Conservation (phyloP, 1,140 invertebrate species). For the Penaeus vannamei region DNA sequence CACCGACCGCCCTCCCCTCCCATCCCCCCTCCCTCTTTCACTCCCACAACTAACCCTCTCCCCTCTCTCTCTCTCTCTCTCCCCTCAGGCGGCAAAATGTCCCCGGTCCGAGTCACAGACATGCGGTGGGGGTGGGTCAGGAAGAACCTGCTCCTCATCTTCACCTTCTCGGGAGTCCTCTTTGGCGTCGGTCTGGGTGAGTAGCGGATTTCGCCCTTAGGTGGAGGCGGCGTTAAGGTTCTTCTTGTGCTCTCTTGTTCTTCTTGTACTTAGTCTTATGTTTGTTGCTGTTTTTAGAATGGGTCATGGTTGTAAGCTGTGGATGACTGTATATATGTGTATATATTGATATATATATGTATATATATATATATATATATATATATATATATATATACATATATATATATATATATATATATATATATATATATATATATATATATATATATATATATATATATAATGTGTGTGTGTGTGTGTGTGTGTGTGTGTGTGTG, state of each 20-base stretch:
- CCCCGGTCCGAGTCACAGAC: constrained; percentile 62
- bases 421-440: constrained; percentile 16
- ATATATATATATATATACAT: constrained; percentile 2
- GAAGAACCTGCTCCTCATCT: constrained; percentile 83
- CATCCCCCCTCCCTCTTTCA: not conserved
- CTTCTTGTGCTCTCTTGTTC: too few species aligned
- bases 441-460: constrained; percentile 9
- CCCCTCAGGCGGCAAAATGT: constrained; percentile 59
- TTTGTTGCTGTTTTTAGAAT: too few species aligned
- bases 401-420: constrained; percentile 16
- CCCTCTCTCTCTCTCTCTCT: not conserved
- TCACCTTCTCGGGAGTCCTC: constrained; percentile 84
- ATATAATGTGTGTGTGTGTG: constrained; percentile 16
- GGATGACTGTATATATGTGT: not conserved
- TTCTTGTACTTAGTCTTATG: too few species aligned
- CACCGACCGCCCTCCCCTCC: not conserved
- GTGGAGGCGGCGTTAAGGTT: too few species aligned
- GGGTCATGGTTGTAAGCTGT: not conserved
- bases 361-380: constrained; percentile 16
- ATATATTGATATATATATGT: too few species aligned
- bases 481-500: too few species aligned
- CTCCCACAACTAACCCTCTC: not conserved
- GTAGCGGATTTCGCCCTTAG: too few species aligned
- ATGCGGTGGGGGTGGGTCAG: constrained; percentile 75
- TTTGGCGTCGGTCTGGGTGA: constrained; percentile 82